A percentile compares a stretch with the other conserved stretches of the same genome.
phyloP scores from a whole-genome alignment of 2,888 invertebrate genomes.

The Acleris cristana region DNA sequence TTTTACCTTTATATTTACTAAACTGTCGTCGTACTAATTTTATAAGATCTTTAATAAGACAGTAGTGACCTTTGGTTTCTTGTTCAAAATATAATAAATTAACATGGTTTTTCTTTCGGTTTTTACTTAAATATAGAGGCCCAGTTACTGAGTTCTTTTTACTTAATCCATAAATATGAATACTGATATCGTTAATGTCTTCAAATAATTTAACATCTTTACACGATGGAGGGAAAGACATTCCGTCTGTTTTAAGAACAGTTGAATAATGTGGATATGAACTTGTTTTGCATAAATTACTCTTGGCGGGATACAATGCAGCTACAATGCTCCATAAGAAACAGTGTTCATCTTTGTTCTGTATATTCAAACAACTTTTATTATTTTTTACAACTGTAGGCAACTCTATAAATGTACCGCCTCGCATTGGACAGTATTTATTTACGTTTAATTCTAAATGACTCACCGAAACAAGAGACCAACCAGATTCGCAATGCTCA shows the following conservation, averaged over 20 bases:
- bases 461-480: conserved; percentile 2
- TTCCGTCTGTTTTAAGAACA: background rate
- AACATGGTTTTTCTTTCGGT: background rate
- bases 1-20: background rate
- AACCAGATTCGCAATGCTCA: conserved; percentile 11
- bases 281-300: conserved; percentile 2
- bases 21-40: conserved; percentile 3
- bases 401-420: too few species aligned
- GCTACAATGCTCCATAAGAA: background rate
- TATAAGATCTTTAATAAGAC: conserved; percentile 5
- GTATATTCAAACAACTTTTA: conserved; percentile 14
- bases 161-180: conserved; percentile 14
- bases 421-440: too few species aligned
- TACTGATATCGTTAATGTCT: conserved; percentile 6
- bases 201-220: conserved; percentile 16
- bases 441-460: too few species aligned
- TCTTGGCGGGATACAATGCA: background rate
- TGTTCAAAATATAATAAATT: conserved; percentile 3
- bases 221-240: background rate
- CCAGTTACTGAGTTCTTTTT: conserved; percentile 3
- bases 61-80: conserved; percentile 3
- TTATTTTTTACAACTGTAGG: conserved; percentile 2
- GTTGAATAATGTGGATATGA: conserved; percentile 7
- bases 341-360: background rate
- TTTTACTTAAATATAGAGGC: conserved; percentile 1